Evolutionary conservation across 2,797 vertebrate genomes (phyloP), one percentile per base, ranked within the genome.

Genomic region (Pygocentrus nattereri): DNA sequence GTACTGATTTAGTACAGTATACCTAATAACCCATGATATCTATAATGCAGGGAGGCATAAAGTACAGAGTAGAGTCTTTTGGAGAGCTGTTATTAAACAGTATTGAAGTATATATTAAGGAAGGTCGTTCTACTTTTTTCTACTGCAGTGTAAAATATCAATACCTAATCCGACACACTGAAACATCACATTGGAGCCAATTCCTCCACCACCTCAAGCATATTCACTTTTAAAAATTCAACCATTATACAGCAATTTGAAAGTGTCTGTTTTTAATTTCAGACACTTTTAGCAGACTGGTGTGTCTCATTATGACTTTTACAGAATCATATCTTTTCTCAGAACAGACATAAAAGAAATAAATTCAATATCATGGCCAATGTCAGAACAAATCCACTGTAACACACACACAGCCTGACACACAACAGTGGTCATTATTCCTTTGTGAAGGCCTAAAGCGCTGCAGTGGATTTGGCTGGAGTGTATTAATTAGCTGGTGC

Each of bases 401-500:
- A 44, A 8, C 4, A 12, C 31, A 61, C 41, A 70, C 23, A 31
- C n/a, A 56, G 5, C 3, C 50, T 38, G 18, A 81, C 25, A 64
- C 67, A 44, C 38, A 67, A 30, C 15, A 70, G 49, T 47, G 64
- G 21, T 41, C 31, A 68, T 68, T 69, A 44, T 81, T 49, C 50
- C 62, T 59, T 13, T 41, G 54, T 71, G 71, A 44, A 58, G 27
- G 62, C 62, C 38, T 58, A n/a, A 25, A 70, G 68, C 50, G 30
- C 61, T 56, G 56, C 61, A 54, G 30, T 58, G n/a, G 54, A 21
- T 41, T 11, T 25, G 25, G 34, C 30, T 31, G 34, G 19, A 65
- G 79, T 70, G 21, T 62, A 81, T 81, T 81, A 81, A 81, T 81
- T 81, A 81, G 72, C 44, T 13, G 44, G 54, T 38, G 41, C 41